Percentiles rank a stretch among this genome's conserved stretches.
These are phyloP conservation scores for Rhabdophis nuchalis DNA, from an alignment of 2,797 vertebrate species.

Conservation along the genomic window DNA sequence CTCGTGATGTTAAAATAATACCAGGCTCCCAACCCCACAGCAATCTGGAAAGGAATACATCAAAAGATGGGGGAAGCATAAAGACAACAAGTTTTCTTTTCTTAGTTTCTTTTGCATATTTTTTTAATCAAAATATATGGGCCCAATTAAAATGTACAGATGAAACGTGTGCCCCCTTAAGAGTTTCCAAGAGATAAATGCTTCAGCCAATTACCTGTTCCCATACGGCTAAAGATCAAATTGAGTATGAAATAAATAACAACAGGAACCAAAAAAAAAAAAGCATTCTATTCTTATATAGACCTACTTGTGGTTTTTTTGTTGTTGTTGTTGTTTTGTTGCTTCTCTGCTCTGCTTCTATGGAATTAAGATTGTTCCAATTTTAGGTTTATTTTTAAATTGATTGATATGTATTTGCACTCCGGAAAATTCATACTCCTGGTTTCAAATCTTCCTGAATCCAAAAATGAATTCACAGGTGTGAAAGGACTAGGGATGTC, in stretches of 20 bases:
- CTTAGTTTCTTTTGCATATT: neutral
- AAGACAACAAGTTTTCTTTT: neutral
- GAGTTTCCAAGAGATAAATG: slow-evolving; percentile 10
- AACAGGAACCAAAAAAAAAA: neutral
- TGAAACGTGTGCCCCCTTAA: neutral
- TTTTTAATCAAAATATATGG: slow-evolving; percentile 8
- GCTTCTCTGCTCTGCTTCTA: neutral
- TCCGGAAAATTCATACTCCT: neutral
- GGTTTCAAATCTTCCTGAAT: neutral
- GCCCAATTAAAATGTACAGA: neutral
- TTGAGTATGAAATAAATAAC: slow-evolving; percentile 11
- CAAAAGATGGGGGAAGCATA: neutral
- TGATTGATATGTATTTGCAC: neutral
- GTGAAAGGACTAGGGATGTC: neutral
- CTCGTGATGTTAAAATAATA: neutral
- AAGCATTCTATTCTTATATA: slow-evolving; percentile 5
- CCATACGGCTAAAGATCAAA: neutral
- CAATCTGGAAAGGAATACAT: neutral
- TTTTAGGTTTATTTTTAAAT: slow-evolving; percentile 1
- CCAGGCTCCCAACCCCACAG: accelerated
- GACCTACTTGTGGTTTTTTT: neutral
- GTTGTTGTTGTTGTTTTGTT: neutral
- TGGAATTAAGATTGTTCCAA: neutral
- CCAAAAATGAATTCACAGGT: neutral
- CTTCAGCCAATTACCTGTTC: slow-evolving; percentile 12